A percentile compares a stretch with the other conserved stretches of the same genome.
Evolutionary conservation across 2,797 vertebrate species (phyloP).

Genomic region (Gymnothorax javanicus): DNA sequence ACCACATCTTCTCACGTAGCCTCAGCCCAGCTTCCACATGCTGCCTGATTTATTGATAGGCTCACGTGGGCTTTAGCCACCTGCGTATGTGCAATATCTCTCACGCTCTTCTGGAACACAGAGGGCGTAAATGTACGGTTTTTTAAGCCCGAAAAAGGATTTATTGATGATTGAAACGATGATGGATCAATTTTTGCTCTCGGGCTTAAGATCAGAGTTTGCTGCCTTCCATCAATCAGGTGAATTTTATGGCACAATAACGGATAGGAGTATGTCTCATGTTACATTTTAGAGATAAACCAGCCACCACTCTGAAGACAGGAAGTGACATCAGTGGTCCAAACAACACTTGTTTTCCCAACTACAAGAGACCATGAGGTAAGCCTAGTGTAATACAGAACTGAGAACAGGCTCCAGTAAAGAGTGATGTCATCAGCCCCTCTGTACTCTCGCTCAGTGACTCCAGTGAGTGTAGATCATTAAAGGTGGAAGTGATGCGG

Average conservation of each 20-base stretch:
- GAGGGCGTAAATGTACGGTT: not conserved
- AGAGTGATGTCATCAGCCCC: conserved; percentile 70
- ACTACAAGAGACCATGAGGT: conserved; percentile 64
- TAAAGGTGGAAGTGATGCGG: conserved; percentile 58
- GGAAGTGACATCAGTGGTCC: not conserved
- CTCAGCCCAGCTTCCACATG: not conserved
- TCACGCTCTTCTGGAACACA: not conserved
- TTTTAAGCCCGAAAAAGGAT: not conserved
- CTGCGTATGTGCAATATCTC: not conserved
- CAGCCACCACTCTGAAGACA: not conserved
- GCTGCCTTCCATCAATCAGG: not conserved
- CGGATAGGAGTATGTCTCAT: not conserved
- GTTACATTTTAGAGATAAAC: not conserved
- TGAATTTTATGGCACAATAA: not conserved
- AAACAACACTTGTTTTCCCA: conserved; percentile 59
- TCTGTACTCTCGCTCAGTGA: conserved; percentile 62
- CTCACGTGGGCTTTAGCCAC: not conserved
- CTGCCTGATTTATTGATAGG: not conserved
- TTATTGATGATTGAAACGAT: not conserved
- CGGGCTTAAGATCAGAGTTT: not conserved
- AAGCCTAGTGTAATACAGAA: conserved; percentile 63
- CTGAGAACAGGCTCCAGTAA: conserved; percentile 70
- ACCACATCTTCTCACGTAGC: not conserved
- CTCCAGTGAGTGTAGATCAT: conserved; percentile 64
- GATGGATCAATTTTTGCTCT: not conserved